Base-by-base conservation (phyloP, 2,888 invertebrate genomes). In the Drosophila mercatorum region DNA sequence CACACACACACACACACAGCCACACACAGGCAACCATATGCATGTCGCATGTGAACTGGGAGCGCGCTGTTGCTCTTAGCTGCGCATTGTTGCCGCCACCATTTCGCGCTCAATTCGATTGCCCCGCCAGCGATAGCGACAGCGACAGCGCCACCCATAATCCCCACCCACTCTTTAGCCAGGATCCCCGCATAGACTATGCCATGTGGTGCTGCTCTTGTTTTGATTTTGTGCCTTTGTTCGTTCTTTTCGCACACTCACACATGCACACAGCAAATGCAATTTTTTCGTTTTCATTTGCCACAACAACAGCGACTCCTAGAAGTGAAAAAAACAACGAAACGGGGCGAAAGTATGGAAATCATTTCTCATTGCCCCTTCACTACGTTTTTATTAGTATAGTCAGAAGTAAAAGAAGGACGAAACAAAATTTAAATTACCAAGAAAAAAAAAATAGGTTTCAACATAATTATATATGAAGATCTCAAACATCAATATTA, bases 241-340 rank as follows among this genome's bases (percentile, higher is more conserved):
- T 65, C 26, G 46, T 68, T 75, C 65, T 62, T 59, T 67, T 66
- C 74, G 59, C 64, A 60, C 80, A 44, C 67, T 61, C 64, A 68
- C 56, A 43, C 52, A 58, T 65, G 71, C 67, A 72, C 63, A 71
- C 55, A 67, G 68, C 52, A 74, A 81, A 79, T 83, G 83, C 89
- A 86, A 78, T 87, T 89, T 90, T 84, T 86, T 90, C 84, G 72
- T 86, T 90, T 86, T 83, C 81, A 88, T 88, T 83, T 83, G 70
- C 73, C 64, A 44, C 31, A 63, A 56, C 57, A 73, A 65, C 68
- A 75, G 52, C 51, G 66, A 22, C 10, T 3, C 26, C 49, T 26
- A 31, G 17, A 28, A 31, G 17, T 14, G 22, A 26, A 41, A 40
- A 40, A 7, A n/a, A 34, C 47, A 62, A 28, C 52, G 64, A 36